phyloP scores from a whole-genome alignment of 2,888 invertebrate genomes.

The Corbicula japonica region DNA sequence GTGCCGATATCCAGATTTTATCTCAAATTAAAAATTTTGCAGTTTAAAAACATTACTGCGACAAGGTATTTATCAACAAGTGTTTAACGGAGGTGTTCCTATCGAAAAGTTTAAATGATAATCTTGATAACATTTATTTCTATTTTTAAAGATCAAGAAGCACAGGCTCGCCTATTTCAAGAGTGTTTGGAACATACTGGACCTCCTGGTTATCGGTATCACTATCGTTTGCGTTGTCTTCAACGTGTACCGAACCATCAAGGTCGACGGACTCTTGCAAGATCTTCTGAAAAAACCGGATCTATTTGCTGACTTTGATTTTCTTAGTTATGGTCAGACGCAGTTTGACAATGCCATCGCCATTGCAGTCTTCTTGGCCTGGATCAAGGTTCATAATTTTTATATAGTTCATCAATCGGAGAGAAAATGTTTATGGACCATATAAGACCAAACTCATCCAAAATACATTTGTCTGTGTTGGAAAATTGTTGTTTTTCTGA shows the following conservation, averaged over 20 bases:
- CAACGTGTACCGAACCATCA: constrained; percentile 87
- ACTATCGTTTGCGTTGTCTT: constrained; percentile 87
- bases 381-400: constrained; percentile 90
- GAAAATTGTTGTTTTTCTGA: too few species aligned
- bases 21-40: too few species aligned
- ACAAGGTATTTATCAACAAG: too few species aligned
- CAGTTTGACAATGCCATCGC: constrained; percentile 89
- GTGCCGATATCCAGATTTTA: too few species aligned
- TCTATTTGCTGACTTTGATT: constrained; percentile 89
- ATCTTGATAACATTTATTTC: too few species aligned
- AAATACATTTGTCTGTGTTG: too few species aligned
- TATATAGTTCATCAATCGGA: too few species aligned
- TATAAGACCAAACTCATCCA: too few species aligned
- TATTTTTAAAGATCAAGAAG: constrained; percentile 85
- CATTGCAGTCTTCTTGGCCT: constrained; percentile 90
- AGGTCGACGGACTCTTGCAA: constrained; percentile 85
- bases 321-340: constrained; percentile 89
- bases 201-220: constrained; percentile 89
- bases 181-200: constrained; percentile 90
- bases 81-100: too few species aligned
- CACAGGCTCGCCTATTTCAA: constrained; percentile 87
- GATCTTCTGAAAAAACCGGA: constrained; percentile 86
- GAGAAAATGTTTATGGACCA: too few species aligned
- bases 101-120: too few species aligned
- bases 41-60: too few species aligned